These are phyloP conservation scores for Cassiopea andromeda DNA, from an alignment of 30 jellyfish, hydroid and myxozoan species.

Conservation along the genomic window DNA sequence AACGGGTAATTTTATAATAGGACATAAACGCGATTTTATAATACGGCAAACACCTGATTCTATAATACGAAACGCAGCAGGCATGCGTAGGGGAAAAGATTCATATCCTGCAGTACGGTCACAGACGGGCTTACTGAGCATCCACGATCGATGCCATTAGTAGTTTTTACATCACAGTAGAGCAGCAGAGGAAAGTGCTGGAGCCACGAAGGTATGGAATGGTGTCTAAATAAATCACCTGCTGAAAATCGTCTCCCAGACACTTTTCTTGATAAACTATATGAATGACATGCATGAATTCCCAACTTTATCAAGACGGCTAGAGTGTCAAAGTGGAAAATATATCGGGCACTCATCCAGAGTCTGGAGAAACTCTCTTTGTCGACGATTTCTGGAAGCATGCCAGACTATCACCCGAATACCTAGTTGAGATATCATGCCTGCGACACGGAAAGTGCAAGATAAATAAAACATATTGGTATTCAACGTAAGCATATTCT, in stretches of 20 bases:
- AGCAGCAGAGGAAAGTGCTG: no score
- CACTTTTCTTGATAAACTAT: not conserved
- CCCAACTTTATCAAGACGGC: not conserved
- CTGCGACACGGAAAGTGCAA: slow-evolving; percentile 22
- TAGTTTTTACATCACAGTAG: no score
- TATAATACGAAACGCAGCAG: no score
- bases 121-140: no score
- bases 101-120: no score
- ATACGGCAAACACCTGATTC: no score
- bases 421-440: slow-evolving; percentile 4
- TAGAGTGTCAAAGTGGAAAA: not conserved
- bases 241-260: not conserved
- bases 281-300: not conserved
- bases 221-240: no score
- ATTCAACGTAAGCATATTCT: slow-evolving; percentile 18
- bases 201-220: no score
- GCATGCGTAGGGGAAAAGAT: no score
- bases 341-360: not conserved
- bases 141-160: no score
- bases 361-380: not conserved
- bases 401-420: slow-evolving; percentile 27
- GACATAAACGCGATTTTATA: no score
- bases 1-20: no score
- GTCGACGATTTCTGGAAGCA: slow-evolving; percentile 1
- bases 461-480: slow-evolving; percentile 49